A percentile compares a stretch with the other conserved stretches of the same genome.
Conservation (phyloP, 2,888 invertebrate genomes). For the Dendrolimus pini region DNA sequence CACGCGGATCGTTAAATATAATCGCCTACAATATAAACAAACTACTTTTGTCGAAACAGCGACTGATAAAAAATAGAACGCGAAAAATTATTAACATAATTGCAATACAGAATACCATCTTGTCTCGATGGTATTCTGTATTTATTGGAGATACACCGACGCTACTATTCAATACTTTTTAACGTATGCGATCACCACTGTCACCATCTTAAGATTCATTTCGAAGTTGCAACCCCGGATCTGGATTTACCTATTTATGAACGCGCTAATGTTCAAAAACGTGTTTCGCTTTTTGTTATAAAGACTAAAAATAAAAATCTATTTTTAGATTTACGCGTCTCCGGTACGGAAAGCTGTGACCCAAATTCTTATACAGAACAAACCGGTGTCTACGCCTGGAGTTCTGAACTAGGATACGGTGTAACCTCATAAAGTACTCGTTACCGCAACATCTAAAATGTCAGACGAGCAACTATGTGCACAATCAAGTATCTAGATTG, state of each 20-base stretch:
- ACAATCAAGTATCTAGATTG: too few relatives aligned
- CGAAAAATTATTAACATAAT: background rate
- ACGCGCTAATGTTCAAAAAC: slow-evolving; percentile 12
- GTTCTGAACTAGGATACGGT: slow-evolving; percentile 23
- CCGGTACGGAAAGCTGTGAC: slow-evolving; percentile 52
- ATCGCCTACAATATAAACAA: slow-evolving; percentile 9
- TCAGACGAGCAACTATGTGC: too few relatives aligned
- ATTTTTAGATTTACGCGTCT: slow-evolving; percentile 67
- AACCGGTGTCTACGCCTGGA: slow-evolving; percentile 18
- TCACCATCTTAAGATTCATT: too few relatives aligned
- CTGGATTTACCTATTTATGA: slow-evolving; percentile 2
- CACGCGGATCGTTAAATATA: slow-evolving; percentile 23
- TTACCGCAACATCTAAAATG: too few relatives aligned
- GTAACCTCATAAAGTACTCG: slow-evolving; percentile 2
- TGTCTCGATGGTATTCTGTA: background rate
- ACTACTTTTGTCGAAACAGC: background rate
- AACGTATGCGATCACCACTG: too few relatives aligned
- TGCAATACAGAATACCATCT: too few relatives aligned
- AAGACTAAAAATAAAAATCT: slow-evolving; percentile 52
- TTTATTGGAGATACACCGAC: background rate
- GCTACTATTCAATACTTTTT: too few relatives aligned
- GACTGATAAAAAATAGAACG: slow-evolving; percentile 6
- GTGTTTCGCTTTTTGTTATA: slow-evolving; percentile 33
- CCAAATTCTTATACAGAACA: slow-evolving; percentile 38
- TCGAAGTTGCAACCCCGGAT: too few relatives aligned